A percentile compares a stretch with the other conserved stretches of the same genome.
phyloP scores from a whole-genome alignment of 1,140 invertebrate genomes.

The Stenopsyche tienmushanensis region DNA sequence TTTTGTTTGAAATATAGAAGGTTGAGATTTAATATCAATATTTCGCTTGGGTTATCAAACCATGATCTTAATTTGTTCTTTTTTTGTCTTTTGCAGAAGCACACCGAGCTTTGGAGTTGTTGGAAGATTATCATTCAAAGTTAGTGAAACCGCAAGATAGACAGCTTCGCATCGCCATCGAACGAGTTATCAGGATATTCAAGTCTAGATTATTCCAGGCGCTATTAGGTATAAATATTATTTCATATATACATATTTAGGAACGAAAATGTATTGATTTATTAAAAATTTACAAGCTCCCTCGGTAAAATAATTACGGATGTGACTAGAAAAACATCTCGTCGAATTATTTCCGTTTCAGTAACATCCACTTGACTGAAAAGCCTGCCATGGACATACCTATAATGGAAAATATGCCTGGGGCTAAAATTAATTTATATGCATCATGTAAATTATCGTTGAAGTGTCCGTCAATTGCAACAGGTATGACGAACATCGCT shows the following conservation, averaged over 20 bases:
- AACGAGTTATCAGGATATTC: slow-evolving; percentile 96
- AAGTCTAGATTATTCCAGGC: slow-evolving; percentile 97
- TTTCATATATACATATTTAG: slow-evolving; percentile 12
- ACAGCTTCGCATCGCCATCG: slow-evolving; percentile 90
- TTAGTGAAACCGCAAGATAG: slow-evolving; percentile 89
- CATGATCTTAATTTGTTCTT: not conserved
- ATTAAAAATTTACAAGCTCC: not conserved
- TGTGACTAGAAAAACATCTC: no score
- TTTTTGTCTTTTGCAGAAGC: slow-evolving; percentile 75
- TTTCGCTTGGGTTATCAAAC: not conserved
- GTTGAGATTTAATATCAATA: not conserved
- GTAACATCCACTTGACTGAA: no score
- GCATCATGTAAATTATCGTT: no score
- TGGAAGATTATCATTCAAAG: slow-evolving; percentile 96
- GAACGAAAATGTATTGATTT: no score
- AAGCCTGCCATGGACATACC: no score
- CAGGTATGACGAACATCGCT: no score
- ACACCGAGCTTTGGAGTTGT: slow-evolving; percentile 91
- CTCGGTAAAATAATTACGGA: not conserved
- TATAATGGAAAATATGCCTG: no score
- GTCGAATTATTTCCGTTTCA: no score
- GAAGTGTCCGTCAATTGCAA: no score
- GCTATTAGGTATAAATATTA: slow-evolving; percentile 79
- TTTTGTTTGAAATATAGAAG: no score
- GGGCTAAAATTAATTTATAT: no score